Evolutionary conservation across 2,888 invertebrate species (phyloP), one percentile per base, ranked within the genome.

Genomic region (Dinocampus coccinellae): DNA sequence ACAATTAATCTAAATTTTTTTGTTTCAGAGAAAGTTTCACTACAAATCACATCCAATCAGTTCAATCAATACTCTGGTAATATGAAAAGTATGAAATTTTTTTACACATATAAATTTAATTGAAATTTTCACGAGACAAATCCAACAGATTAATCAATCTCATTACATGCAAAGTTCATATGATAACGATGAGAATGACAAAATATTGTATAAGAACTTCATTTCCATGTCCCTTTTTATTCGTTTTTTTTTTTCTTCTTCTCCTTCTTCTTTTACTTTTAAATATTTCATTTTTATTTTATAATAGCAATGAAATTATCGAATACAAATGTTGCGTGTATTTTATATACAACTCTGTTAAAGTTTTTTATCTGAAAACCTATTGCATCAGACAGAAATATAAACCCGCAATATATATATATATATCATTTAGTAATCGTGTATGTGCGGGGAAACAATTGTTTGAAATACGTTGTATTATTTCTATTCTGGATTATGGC

Each of bases 401-500:
- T 39, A 36, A n/a, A 13, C n/a, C n/a, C n/a, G 7, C 36, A 11
- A 39, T 39, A 39, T 39, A 39, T 39, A 39, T 1, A 0, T n/a
- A 13, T 13, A 39, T n/a, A 39, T 39, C 11, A 39, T 39, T 39
- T 4, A 13, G 13, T 39, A n/a, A n/a, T 39, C n/a, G n/a, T n/a
- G n/a, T 39, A n/a, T 13, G 39, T 39, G 13, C 13, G 13, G 11
- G 39, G 39, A 13, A 13, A n/a, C 29, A 74, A 74, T 70, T 71
- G 76, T n/a, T n/a, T n/a, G n/a, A n/a, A n/a, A n/a, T n/a, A 74
- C 76, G 76, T 39, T 39, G 80, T 85, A 84, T 84, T 84, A 81
- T 81, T 84, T 83, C 81, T 80, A 79, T 78, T 77, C 82, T 85
- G 84, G 83, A 83, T 75, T 70, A 67, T 71, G 77, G 83, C 84